Percentiles rank a stretch among this genome's conserved stretches.
These are phyloP conservation scores for Battus philenor DNA, from an alignment of 1,140 invertebrate species.

Conservation along the genomic window DNA sequence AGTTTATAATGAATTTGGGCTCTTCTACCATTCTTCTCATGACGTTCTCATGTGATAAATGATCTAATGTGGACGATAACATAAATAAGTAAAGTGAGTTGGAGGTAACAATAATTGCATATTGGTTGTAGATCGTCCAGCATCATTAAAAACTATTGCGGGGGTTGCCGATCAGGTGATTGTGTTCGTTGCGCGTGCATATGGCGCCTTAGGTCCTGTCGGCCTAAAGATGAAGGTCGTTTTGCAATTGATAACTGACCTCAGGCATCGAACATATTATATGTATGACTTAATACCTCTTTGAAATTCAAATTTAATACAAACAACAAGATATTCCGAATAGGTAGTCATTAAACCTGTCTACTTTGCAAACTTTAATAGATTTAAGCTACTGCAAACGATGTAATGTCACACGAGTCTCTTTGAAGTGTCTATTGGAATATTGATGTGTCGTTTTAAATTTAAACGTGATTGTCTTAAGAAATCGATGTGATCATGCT, in stretches of 20 bases:
- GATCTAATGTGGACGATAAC: too few species aligned
- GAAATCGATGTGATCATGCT: too few species aligned
- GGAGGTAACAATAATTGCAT: not conserved
- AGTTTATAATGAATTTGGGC: too few species aligned
- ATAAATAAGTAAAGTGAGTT: constrained; percentile 12
- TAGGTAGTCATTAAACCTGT: not conserved
- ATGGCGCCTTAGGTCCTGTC: constrained; percentile 30
- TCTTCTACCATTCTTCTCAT: too few species aligned
- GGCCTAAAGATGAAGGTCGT: constrained; percentile 44
- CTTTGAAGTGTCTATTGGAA: too few species aligned
- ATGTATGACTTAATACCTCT: constrained; percentile 6
- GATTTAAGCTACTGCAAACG: too few species aligned
- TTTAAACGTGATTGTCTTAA: constrained; percentile 11
- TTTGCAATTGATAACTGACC: constrained; percentile 40
- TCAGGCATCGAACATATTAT: constrained; percentile 27
- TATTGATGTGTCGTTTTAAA: too few species aligned
- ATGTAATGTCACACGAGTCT: not conserved
- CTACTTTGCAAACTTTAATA: not conserved
- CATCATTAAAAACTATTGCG: constrained; percentile 56
- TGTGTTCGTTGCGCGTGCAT: constrained; percentile 16
- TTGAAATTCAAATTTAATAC: constrained; percentile 9
- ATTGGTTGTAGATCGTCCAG: constrained; percentile 43
- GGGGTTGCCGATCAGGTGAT: constrained; percentile 32
- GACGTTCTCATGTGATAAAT: too few species aligned
- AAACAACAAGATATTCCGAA: constrained; percentile 1